These are phyloP conservation scores for Oxyteleia sp. DNA, from an alignment of 2,888 invertebrate species.

Conservation along the genomic window DNA sequence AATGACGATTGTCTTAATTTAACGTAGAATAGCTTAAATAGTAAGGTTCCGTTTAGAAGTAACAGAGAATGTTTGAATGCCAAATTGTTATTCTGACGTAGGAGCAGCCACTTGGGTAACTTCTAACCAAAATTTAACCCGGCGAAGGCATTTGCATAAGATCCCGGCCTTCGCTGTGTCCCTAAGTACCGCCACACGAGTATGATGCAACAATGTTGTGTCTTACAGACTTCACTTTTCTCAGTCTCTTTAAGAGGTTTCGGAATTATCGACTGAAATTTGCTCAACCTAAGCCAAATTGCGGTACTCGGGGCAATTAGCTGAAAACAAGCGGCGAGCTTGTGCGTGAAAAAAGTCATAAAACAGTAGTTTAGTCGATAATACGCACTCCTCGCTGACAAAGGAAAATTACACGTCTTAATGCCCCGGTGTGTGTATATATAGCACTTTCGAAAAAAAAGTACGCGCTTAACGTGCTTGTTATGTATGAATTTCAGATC, in stretches of 20 bases:
- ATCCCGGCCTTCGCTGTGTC: background rate
- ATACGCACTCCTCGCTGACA: slow-evolving; percentile 46
- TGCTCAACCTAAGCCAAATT: slow-evolving; percentile 8
- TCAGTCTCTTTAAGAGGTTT: background rate
- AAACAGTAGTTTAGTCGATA: slow-evolving; percentile 47
- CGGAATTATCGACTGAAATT: background rate
- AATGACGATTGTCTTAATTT: too few relatives aligned
- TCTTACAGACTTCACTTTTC: slow-evolving; percentile 25
- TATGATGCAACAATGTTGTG: slow-evolving; percentile 27
- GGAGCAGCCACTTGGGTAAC: too few relatives aligned
- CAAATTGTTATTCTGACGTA: too few relatives aligned
- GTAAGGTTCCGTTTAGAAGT: too few relatives aligned
- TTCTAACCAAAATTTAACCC: slow-evolving; percentile 1
- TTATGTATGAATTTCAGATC: slow-evolving; percentile 71
- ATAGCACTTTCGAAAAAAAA: slow-evolving; percentile 36
- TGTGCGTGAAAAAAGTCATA: slow-evolving; percentile 41
- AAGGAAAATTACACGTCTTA: slow-evolving; percentile 54
- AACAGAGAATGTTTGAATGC: too few relatives aligned
- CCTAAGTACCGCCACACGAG: background rate
- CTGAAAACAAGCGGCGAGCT: background rate
- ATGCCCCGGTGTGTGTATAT: slow-evolving; percentile 36
- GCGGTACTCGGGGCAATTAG: background rate
- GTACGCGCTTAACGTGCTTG: slow-evolving; percentile 54
- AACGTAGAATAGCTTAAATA: too few relatives aligned
- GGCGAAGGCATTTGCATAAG: background rate